Evolutionary conservation across 2,888 invertebrate species (phyloP), one percentile per base, ranked within the genome.

Genomic region (Acleris emargana): DNA sequence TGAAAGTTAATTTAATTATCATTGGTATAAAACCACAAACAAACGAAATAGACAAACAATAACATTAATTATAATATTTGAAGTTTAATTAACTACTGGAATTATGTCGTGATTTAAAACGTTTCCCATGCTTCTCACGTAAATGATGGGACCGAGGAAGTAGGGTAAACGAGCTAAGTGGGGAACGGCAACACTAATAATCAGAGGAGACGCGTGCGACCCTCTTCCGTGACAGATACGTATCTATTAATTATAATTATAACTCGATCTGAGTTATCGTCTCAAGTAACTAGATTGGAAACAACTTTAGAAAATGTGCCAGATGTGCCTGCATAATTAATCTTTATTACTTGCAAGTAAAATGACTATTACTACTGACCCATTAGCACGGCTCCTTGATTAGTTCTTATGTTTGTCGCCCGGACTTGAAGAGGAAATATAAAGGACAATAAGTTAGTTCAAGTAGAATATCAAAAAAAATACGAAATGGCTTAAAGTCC

Each of bases 201-300:
- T 78, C 73, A 77, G 78, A 73, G 76, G 74, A 77, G 81, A 82
- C 81, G 82, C 79, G 79, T 79, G 80, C 80, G 79, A 73, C 73
- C 79, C 73, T 78, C 76, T 80, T 81, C 70, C 66, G 72, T 62
- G 71, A 73, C 73, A 70, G 78, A 81, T 81, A 78, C 78, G 76
- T 76, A 83, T 82, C 81, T 72, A 68, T 76, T 80, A 79, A 83
- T 82, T 80, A 66, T 61, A 61, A 78, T 76, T 79, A 81, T 81
- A 76, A 81, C 80, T 80, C 81, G 79, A 78, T 75, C 69, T 49
- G 71, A 73, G 68, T 60, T 68, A 62, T 67, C 67, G 58, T 58
- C 50, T 66, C 54, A 51, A 52, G 22, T 52, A 49, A 64, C 63
- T 55, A 64, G 67, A 67, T 68, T 63, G 61, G 62, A 60, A 68